phyloP scores from a whole-genome alignment of 2,888 invertebrate species.

The Oegoconia quadripuncta region DNA sequence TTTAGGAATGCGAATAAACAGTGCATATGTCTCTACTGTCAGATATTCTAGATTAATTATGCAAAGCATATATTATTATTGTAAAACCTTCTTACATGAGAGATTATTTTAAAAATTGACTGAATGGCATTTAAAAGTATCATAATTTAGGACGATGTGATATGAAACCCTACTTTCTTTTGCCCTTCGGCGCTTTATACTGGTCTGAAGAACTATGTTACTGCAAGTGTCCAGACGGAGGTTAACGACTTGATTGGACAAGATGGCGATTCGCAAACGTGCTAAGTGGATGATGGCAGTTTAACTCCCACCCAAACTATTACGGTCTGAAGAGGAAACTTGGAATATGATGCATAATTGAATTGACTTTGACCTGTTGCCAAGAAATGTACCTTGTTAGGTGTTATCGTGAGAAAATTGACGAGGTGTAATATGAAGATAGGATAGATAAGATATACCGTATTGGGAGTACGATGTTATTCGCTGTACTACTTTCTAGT shows the following conservation, averaged over 20 bases:
- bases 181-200: constrained; percentile 10
- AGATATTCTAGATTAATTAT: constrained; percentile 14
- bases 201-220: constrained; percentile 9
- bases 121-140: constrained; percentile 2
- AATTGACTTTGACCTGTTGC: constrained; percentile 13
- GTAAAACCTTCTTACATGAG: too few relatives aligned
- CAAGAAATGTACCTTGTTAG: constrained; percentile 9
- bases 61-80: constrained; percentile 14
- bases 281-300: constrained; percentile 71
- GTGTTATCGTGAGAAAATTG: constrained; percentile 33
- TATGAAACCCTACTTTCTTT: constrained; percentile 15
- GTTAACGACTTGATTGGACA: constrained; percentile 73
- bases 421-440: constrained; percentile 27
- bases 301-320: constrained; percentile 34
- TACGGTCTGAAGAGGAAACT: constrained; percentile 11
- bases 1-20: constrained; percentile 26
- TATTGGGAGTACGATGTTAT: constrained; percentile 42
- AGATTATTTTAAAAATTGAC: background rate
- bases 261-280: constrained; percentile 66
- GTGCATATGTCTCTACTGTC: constrained; percentile 14
- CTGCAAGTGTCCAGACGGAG: constrained; percentile 40
- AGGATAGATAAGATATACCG: constrained; percentile 49
- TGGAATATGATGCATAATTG: constrained; percentile 12
- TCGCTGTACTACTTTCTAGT: constrained; percentile 49
- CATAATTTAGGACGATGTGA: constrained; percentile 17